phyloP scores from a whole-genome alignment of 2,113 vertebrate genomes.

The Furnarius figulus region DNA sequence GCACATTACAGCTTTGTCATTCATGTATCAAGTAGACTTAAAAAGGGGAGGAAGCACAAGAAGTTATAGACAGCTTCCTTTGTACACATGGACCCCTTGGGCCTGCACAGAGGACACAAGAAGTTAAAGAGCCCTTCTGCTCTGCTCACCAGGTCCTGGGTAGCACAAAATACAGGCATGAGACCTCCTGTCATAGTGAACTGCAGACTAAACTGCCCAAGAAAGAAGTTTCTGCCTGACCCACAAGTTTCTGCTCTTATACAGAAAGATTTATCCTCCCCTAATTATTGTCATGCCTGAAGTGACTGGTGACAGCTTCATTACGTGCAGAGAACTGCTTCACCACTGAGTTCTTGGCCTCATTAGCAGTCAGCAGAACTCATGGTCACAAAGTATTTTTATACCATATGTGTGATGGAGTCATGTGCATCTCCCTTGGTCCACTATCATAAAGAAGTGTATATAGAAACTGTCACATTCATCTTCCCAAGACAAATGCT shows the following conservation, averaged over 20 bases:
- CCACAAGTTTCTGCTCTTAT: not conserved
- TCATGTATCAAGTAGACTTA: not conserved
- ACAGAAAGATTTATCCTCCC: not conserved
- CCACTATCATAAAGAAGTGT: not conserved
- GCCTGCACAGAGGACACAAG: not conserved
- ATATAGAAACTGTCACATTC: rapidly evolving
- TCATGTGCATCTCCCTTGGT: not conserved
- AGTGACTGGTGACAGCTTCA: not conserved
- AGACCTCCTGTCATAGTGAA: not conserved
- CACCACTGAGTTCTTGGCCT: not conserved
- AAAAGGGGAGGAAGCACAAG: not conserved
- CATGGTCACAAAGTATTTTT: not conserved
- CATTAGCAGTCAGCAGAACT: not conserved
- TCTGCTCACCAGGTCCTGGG: not conserved
- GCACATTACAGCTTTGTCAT: not conserved
- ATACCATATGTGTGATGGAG: not conserved
- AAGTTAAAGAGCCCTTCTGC: not conserved
- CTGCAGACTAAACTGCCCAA: not conserved
- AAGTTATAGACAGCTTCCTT: not conserved
- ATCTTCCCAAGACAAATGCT: not conserved
- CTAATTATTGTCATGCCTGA: not conserved
- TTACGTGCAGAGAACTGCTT: not conserved
- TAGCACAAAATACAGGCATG: rapidly evolving
- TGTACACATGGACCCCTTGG: rapidly evolving
- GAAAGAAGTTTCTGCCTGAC: not conserved